Base-by-base conservation (phyloP, 2,113 vertebrate genomes). In the Erythrocebus patas region DNA sequence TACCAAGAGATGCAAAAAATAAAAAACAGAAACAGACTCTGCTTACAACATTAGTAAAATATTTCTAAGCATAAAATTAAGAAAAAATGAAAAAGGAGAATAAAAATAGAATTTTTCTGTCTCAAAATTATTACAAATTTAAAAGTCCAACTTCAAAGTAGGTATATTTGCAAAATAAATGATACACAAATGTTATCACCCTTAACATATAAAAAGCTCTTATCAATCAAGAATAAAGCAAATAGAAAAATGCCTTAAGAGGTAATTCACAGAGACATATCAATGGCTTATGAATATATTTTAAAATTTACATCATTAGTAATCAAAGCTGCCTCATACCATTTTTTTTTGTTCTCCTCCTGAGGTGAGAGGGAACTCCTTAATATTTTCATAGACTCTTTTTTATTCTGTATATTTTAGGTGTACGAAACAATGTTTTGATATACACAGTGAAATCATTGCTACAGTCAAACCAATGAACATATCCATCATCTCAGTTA, bases 11-110 rank as follows among this genome's bases (percentile, higher is more conserved):
- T 85, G 79, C 3, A 40, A 16, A 25, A 64, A 64, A 64, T 13
- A 32, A 13, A 64, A 64, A 64, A 64, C 61, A 64, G 27, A 48
- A 93, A 72, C 18, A 40, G 16, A 81, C 61, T 72, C 66, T 94
- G 18, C 48, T 94, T 95, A 52, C 1, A 75, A 25, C 43, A 48
- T 64, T 61, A 82, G n/a, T 95, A 48, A 93, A 82, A 14, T 83
- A 55, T 87, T 91, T 93, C 25, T 70, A 89, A 89, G 10, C 16
- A 85, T 89, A 89, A 70, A 64, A 95, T 81, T 61, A 84, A 91
- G 14, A 52, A 96, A 88, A 85, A 76, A 13, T 72, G 55, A 76
- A 30, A 91, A 95, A 83, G 18, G 25, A 45, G 18, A 88, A 76
- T 78, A 84, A 68, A 52, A 79, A 88, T 64, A 59, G 10, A 75